A percentile compares a stretch with the other conserved stretches of the same genome.
phyloP scores from a whole-genome alignment of 2,113 vertebrate species.

The Mastomys coucha region DNA sequence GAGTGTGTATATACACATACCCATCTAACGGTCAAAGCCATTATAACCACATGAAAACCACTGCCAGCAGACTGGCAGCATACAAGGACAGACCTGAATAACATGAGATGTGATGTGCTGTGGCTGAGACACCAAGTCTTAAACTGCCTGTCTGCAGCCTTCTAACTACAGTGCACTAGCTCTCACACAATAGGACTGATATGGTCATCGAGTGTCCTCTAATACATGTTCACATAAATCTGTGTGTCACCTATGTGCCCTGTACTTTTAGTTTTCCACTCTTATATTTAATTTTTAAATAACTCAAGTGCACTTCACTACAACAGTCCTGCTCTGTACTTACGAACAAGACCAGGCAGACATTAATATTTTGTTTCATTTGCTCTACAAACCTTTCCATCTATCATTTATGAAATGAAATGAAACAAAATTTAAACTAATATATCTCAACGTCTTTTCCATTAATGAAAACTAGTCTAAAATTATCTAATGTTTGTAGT shows the following conservation, averaged over 20 bases:
- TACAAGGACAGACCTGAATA: not conserved
- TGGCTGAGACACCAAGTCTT: not conserved
- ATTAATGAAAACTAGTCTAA: not conserved
- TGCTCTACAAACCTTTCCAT: not conserved
- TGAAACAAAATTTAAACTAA: not conserved
- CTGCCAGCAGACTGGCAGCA: no score
- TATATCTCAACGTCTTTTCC: not conserved
- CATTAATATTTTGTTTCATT: not conserved
- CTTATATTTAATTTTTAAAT: constrained; percentile 19
- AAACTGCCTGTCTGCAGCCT: not conserved
- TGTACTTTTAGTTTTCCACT: not conserved
- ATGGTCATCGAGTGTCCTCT: not conserved
- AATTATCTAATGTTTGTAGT: not conserved
- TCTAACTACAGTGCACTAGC: not conserved
- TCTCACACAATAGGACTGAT: not conserved
- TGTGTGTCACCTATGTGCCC: not conserved
- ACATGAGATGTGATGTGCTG: not conserved
- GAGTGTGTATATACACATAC: no score
- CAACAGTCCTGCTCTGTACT: not conserved
- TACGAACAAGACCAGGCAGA: not conserved
- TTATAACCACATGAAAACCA: not conserved
- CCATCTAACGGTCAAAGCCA: not conserved
- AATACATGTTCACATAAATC: not conserved
- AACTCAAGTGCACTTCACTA: not conserved
- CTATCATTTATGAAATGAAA: not conserved